Base-by-base conservation (phyloP, 2,797 vertebrate genomes). In the Ptychobarbus kaznakovi region DNA sequence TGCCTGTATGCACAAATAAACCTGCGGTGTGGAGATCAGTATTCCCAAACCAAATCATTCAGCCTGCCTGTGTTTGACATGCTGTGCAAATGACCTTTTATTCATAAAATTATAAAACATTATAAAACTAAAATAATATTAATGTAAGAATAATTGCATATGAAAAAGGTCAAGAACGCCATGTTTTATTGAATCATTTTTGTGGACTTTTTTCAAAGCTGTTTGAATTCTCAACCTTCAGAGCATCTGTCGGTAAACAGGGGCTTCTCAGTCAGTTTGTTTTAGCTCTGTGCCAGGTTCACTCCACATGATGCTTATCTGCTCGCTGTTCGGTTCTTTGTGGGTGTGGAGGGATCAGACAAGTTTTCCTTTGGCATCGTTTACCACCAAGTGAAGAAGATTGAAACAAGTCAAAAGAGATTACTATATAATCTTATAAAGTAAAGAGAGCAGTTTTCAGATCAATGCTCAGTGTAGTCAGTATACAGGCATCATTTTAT, bases 381-480 rank as follows among this genome's bases (percentile, higher is more conserved):
- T 82, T 94, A 94, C 0, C 93, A 94, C 9, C 91, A 96, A 18
- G 89, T 89, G 80, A 51, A 68, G 2, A 38, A 53, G 0, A 90
- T 91, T 96, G 95, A 95, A 22, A 94, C 25, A 2, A 95, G 0
- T 82, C 40, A 77, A 83, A 86, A 63, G 1, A 46, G 25, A 22
- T 72, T 44, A 42, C 42, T 44, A 58, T 13, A 16, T 58, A 7
- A 53, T 53, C 46, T 69, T 72, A 79, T 28, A 22, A 18, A 82
- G 16, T 32, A 12, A 61, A 77, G 4, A 70, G n/a, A 79, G 53
- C 25, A 51, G 22, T 44, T 82, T 56, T 77, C 44, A 65, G 28
- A 25, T 58, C 56, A n/a, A 25, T 0, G 56, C 10, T 61, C 56
- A 61, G 1, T 58, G 53, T 22, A 56, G 2, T 20, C 20, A 22